phyloP scores from a whole-genome alignment of 37 sponge, comb jelly and placozoan species.

The Petrosia ficiformis region DNA sequence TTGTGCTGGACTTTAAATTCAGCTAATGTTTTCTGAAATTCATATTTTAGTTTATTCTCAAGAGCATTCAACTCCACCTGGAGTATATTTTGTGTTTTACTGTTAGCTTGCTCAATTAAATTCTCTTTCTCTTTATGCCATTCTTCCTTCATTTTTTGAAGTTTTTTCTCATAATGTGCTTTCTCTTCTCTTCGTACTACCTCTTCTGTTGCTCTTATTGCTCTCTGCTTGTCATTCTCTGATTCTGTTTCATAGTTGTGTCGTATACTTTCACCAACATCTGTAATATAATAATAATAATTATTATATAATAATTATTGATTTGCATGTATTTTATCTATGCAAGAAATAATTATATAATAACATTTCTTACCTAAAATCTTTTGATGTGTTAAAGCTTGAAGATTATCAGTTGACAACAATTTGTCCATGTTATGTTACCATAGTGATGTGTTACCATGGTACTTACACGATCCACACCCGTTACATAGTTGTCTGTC shows the following conservation, averaged over 20 bases:
- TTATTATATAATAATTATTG: too few species aligned
- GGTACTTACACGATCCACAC: too few species aligned
- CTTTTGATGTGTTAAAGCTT: not conserved
- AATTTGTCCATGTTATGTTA: not conserved
- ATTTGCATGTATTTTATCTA: too few species aligned
- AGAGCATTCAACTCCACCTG: slow-evolving; percentile 19
- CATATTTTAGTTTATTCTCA: slow-evolving; percentile 37
- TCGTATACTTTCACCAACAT: slow-evolving; percentile 41
- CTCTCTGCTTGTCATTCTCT: slow-evolving; percentile 42
- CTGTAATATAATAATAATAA: slow-evolving; percentile 1
- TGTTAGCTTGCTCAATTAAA: slow-evolving; percentile 33
- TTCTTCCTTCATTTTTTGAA: slow-evolving; percentile 13
- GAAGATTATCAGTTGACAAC: not conserved
- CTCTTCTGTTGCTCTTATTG: slow-evolving; percentile 57
- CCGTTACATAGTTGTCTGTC: too few species aligned
- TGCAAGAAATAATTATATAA: not conserved
- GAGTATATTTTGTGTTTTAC: slow-evolving; percentile 25
- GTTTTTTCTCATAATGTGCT: slow-evolving; percentile 1
- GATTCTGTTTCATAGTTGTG: slow-evolving; percentile 12
- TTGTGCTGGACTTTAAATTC: not conserved
- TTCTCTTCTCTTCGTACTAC: slow-evolving; percentile 58
- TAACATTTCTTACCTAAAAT: not conserved
- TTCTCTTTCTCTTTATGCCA: slow-evolving; percentile 44
- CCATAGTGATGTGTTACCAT: too few species aligned
- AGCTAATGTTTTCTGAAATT: slow-evolving; percentile 15